A percentile compares a stretch with the other conserved stretches of the same genome.
Evolutionary conservation across 2,797 vertebrate species (phyloP).

Genomic region (Iguana delicatissima): DNA sequence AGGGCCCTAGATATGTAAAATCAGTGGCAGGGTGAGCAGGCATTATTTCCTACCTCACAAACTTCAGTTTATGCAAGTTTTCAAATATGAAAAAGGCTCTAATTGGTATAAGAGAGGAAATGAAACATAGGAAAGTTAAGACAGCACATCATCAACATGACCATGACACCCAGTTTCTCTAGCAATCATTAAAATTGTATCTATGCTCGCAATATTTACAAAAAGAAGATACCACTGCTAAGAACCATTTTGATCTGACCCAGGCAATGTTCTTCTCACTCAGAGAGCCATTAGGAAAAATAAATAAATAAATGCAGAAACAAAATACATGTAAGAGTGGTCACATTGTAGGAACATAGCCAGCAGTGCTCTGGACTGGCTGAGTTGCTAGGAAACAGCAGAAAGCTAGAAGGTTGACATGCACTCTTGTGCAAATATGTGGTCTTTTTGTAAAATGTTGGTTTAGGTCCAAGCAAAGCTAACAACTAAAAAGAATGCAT

Average conservation of each 20-base stretch:
- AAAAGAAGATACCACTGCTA: accelerated
- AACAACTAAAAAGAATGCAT: constrained; percentile 13
- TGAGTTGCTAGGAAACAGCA: constrained; percentile 60
- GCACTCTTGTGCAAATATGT: neutral
- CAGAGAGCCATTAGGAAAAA: neutral
- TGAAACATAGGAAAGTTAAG: neutral
- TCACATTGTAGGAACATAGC: constrained; percentile 11
- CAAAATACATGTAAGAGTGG: accelerated
- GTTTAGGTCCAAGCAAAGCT: neutral
- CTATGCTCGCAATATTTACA: neutral
- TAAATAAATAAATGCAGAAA: neutral
- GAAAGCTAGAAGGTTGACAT: neutral
- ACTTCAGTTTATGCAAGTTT: neutral
- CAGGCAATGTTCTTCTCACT: accelerated
- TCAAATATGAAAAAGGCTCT: neutral
- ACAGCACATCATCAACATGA: accelerated
- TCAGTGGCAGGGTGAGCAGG: neutral
- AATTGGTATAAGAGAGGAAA: neutral
- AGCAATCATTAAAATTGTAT: neutral
- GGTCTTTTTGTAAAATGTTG: neutral
- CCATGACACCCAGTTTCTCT: accelerated
- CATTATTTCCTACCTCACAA: neutral
- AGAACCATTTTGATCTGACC: neutral
- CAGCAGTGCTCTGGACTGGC: constrained; percentile 30
- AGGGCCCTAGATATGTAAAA: neutral